Evolutionary conservation across 1,140 invertebrate genomes (phyloP).

Genomic region (Alviniconcha marisindica): DNA sequence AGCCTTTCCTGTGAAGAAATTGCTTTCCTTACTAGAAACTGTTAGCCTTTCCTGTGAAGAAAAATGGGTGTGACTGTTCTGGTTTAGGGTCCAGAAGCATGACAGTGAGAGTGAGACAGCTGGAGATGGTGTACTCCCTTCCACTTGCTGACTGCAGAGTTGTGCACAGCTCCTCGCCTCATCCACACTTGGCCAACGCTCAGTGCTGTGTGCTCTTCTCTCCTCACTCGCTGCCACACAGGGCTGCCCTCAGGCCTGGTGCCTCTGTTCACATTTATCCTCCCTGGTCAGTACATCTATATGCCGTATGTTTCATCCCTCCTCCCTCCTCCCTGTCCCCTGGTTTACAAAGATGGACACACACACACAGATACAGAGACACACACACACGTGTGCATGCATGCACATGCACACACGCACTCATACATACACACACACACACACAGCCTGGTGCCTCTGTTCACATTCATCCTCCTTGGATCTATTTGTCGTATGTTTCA

Average conservation of each 20-base stretch:
- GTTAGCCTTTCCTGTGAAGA: no score
- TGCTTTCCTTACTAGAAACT: no score
- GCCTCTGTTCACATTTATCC: constrained; percentile 11
- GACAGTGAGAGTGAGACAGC: neutral
- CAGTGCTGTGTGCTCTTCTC: constrained; percentile 24
- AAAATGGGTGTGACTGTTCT: no score
- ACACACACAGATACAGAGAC: neutral
- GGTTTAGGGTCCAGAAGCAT: neutral
- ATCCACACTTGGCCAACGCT: neutral
- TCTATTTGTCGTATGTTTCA: neutral
- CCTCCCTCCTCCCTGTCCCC: no score
- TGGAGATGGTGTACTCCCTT: constrained; percentile 17
- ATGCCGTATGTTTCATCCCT: neutral
- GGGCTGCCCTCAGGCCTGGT: neutral
- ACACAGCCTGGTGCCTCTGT: constrained; percentile 6
- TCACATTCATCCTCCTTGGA: constrained; percentile 23
- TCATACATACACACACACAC: neutral
- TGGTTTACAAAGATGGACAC: neutral
- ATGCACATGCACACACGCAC: neutral
- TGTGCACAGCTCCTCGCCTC: neutral
- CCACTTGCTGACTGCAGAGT: neutral
- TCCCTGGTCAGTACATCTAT: neutral
- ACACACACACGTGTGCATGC: neutral
- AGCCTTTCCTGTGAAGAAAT: no score
- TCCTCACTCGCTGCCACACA: neutral